A percentile compares a stretch with the other conserved stretches of the same genome.
Evolutionary conservation across 2,797 vertebrate genomes (phyloP).

Genomic region (Parotocinclus haroldoi): DNA sequence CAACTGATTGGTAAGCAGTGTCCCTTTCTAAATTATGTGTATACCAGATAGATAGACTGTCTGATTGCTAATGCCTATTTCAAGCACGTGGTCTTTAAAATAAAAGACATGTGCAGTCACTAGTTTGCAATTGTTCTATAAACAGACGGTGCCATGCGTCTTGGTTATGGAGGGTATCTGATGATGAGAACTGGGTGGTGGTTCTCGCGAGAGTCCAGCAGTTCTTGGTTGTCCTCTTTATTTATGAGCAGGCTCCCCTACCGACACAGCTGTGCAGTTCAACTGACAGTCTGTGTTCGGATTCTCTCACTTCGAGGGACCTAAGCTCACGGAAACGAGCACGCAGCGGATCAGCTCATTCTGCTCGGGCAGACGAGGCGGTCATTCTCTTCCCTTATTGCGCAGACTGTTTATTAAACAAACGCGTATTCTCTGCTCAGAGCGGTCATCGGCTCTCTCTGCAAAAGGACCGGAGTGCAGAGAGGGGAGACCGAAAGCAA

Average conservation of each 20-base stretch:
- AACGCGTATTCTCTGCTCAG: not conserved
- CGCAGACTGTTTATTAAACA: not conserved
- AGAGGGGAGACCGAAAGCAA: conserved; percentile 30
- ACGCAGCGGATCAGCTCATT: conserved; percentile 1
- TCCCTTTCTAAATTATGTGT: not conserved
- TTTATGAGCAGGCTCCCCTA: conserved; percentile 52
- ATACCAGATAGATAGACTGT: not conserved
- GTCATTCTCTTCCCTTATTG: conserved; percentile 10
- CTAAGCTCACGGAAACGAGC: conserved; percentile 29
- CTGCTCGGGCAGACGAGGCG: conserved; percentile 28
- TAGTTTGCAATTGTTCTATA: not conserved
- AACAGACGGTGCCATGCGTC: too few species aligned
- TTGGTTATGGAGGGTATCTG: too few species aligned
- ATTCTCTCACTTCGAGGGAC: conserved; percentile 15
- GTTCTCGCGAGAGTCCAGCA: conserved; percentile 53
- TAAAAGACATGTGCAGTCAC: not conserved
- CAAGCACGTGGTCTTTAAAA: too few species aligned
- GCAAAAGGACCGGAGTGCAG: conserved; percentile 47
- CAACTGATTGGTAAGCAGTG: too few species aligned
- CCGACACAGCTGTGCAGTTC: conserved; percentile 35
- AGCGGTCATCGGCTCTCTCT: conserved; percentile 35
- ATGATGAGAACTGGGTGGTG: not conserved
- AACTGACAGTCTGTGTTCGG: not conserved
- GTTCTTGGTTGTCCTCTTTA: conserved; percentile 26
- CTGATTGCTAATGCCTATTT: too few species aligned